Evolutionary conservation across 2,888 invertebrate species (phyloP).

Genomic region (Eudemis profundana): DNA sequence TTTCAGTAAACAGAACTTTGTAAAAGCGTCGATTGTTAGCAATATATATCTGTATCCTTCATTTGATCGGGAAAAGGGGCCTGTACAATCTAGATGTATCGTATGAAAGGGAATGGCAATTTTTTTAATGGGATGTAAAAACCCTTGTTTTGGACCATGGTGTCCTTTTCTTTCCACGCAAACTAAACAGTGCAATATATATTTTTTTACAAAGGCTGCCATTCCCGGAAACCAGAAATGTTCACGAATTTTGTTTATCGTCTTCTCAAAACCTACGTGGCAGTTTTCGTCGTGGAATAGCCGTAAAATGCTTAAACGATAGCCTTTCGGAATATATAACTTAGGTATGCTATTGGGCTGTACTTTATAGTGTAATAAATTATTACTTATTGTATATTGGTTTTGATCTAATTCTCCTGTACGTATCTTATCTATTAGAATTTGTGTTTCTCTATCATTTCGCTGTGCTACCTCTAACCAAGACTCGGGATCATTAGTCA

Average conservation of each 20-base stretch:
- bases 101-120: conserved; percentile 29
- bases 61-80: conserved; percentile 14
- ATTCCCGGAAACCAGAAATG: conserved; percentile 23
- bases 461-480: neutral
- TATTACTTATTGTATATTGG: conserved; percentile 1
- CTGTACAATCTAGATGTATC: conserved; percentile 32
- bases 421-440: neutral
- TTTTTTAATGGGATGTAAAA: conserved; percentile 27
- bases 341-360: neutral
- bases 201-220: conserved; percentile 30
- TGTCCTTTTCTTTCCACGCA: conserved; percentile 18
- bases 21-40: conserved; percentile 11
- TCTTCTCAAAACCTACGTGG: conserved; percentile 23
- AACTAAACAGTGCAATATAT: conserved; percentile 18
- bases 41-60: conserved; percentile 24
- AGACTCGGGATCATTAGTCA: neutral
- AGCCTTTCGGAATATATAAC: conserved; percentile 4
- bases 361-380: conserved; percentile 5
- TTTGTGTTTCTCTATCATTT: neutral
- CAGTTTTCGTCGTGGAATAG: conserved; percentile 19
- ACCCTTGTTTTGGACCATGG: conserved; percentile 33
- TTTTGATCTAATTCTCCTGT: conserved; percentile 6
- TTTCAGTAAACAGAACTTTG: conserved; percentile 18
- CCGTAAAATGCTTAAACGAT: neutral
- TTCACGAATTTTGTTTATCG: neutral